Evolutionary conservation across 2,113 vertebrate genomes (phyloP), one percentile per base, ranked within the genome.

Genomic region (Sclerurus mexicanus): DNA sequence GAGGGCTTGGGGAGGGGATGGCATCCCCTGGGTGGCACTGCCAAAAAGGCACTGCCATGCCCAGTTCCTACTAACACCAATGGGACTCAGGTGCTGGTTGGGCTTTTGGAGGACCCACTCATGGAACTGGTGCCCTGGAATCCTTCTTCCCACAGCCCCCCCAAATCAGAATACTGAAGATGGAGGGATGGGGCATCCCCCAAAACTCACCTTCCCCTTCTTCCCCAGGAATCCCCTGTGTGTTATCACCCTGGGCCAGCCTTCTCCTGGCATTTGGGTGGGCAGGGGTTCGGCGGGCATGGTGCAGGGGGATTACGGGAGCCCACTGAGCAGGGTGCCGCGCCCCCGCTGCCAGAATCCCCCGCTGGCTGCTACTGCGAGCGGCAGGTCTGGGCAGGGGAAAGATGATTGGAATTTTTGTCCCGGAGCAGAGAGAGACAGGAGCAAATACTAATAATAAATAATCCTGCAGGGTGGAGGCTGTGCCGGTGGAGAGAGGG

Each of bases 351-450:
- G 93, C 95, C 90, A 97, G 97, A 98, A 98, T 96, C 96, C 96
- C 97, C 95, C 93, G 96, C 88, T 98, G 98, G 98, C 98, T 97
- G 96, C 92, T 90, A 92, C 96, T 98, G 96, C 62, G 4, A 96
- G 76, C 79, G 97, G 97, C 98, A 98, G 98, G 98, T 98, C 98
- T 52, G 90, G 98, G 97, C 98, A 98, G 94, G 97, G 97, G 97
- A 98, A 98, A 97, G 98, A 98, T 98, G 98, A 98, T 98, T 98
- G 98, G 98, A 99, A 99, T 99, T 98, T 63, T 96, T 98, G 98
- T 99, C 98, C 98, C 19, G 94, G 86, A 98, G 98, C 96, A 96
- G 90, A 92, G 87, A 93, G 92, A 97, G 95, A 96, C 93, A 96
- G 98, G 97, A 97, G 98, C 98, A 98, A 97, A 98, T 96, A 94